A percentile compares a stretch with the other conserved stretches of the same genome.
These are phyloP conservation scores for Lucilia cuprina DNA, from an alignment of 1,140 invertebrate genomes.

Conservation along the genomic window DNA sequence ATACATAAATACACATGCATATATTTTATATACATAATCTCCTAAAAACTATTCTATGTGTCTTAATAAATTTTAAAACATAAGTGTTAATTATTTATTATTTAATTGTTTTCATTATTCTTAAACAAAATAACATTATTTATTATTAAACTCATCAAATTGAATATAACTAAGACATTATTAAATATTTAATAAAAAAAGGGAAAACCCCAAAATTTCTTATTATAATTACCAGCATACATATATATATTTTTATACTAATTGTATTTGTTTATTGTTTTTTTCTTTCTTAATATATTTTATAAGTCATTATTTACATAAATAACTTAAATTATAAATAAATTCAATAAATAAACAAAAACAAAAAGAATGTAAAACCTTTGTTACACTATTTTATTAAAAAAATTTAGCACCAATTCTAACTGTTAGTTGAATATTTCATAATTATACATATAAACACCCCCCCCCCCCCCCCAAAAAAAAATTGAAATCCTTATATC, in stretches of 20 bases:
- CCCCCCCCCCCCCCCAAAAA: too few species aligned
- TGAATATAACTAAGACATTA: not conserved
- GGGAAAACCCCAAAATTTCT: not conserved
- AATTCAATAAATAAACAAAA: not conserved
- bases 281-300: not conserved
- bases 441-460: too few species aligned
- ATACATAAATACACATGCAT: not conserved
- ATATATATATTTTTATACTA: constrained; percentile 10
- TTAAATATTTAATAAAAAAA: not conserved
- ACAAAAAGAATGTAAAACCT: not conserved
- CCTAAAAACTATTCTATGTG: constrained; percentile 9
- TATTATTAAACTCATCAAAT: not conserved
- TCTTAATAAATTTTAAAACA: not conserved
- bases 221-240: not conserved
- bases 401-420: not conserved
- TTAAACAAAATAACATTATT: not conserved
- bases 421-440: not conserved
- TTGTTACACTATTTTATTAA: not conserved
- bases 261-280: not conserved
- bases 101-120: not conserved
- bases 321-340: not conserved
- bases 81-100: constrained; percentile 12
- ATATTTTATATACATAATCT: not conserved
- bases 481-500: too few species aligned
- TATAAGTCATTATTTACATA: not conserved